Base-by-base conservation (phyloP, 2,797 vertebrate species). In the Alfaro cultratus region DNA sequence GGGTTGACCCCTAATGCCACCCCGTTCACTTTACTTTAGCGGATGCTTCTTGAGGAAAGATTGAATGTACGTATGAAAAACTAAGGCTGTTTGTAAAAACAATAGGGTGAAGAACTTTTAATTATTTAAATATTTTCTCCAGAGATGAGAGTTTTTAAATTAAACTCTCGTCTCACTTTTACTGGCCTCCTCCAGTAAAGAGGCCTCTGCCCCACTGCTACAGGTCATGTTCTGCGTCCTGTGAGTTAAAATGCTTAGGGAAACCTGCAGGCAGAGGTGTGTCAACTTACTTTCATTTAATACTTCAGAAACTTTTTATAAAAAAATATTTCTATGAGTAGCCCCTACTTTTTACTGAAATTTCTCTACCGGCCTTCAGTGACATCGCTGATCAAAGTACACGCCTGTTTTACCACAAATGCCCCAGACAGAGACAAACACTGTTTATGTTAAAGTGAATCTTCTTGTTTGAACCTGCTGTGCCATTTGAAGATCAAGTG, bases 171-270 rank as follows among this genome's bases (percentile, higher is more conserved):
- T 43, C 10, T 43, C 41, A 43, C 41, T 43, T 43, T 43, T 43
- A 43, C 10, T 43, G 41, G 41, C 10, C 41, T 43, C 41, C 10
- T 43, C 41, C 41, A 11, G 41, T 43, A 10, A 43, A 43, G 9
- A 43, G 41, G 75, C 82, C 82, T 83, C 75, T 74, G 88, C 82
- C 85, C 81, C 72, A 91, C 81, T 88, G 86, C 92, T 90, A 89
- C 90, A 86, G 89, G 87, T 92, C 92, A 93, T 91, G 91, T 87
- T 92, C 92, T 86, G 90, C 78, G 85, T 93, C 85, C 83, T 45
- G 83, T 94, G 93, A 95, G 92, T 95, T 96, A 95, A 92, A 92
- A 83, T 83, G 90, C 93, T 92, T 89, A 87, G 91, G 93, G 94
- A 93, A 93, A 89, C 91, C 93, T 93, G 95, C 93, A 55, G 53